Conservation (phyloP, 2,113 vertebrate genomes). For the Hippocampus comes region DNA sequence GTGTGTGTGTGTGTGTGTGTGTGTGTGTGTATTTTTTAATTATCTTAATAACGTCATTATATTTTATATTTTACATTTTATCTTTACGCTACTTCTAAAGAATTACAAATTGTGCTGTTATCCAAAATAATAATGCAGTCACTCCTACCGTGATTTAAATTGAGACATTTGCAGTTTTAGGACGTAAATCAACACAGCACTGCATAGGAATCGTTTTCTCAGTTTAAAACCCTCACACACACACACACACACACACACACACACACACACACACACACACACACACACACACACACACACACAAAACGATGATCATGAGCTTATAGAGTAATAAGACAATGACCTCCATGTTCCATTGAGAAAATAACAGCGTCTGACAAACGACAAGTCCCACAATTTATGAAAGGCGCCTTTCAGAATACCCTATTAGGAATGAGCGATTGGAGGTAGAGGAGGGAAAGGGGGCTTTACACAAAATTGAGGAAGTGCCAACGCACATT, state of each 20-base stretch:
- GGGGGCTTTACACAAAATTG: conserved; percentile 82
- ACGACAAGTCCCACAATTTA: conserved; percentile 67
- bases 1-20: too few species aligned
- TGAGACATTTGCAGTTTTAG: background rate
- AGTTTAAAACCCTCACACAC: background rate
- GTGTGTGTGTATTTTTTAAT: too few species aligned
- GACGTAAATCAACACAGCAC: background rate
- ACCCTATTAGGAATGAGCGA: conserved; percentile 78
- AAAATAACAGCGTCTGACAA: conserved; percentile 29
- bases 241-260: background rate
- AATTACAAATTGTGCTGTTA: background rate
- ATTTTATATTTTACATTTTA: too few species aligned
- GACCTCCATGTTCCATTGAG: conserved; percentile 8
- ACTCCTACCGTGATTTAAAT: background rate
- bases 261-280: background rate
- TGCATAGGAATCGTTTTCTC: background rate
- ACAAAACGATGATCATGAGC: background rate
- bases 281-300: background rate
- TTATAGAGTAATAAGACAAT: conserved; percentile 1
- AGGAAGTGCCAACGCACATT: conserved; percentile 83
- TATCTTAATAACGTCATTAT: too few species aligned
- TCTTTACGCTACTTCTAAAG: background rate
- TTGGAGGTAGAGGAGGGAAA: conserved; percentile 61
- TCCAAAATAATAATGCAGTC: background rate
- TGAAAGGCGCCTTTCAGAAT: conserved; percentile 72